Evolutionary conservation across 2,113 vertebrate genomes (phyloP).

Genomic region (Jaculus jaculus): DNA sequence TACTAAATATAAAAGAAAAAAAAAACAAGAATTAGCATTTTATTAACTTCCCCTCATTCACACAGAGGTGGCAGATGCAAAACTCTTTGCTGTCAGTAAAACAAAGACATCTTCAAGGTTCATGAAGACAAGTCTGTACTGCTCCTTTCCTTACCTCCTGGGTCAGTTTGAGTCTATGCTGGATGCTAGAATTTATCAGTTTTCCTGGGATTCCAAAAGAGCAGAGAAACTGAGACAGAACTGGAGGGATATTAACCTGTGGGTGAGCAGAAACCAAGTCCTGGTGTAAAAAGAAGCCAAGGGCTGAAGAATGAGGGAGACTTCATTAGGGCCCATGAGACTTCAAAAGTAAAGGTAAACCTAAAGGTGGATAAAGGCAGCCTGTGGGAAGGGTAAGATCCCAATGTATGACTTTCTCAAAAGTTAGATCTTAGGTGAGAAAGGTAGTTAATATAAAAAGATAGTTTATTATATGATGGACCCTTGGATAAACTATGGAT

Average conservation of each 20-base stretch:
- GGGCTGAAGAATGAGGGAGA: not conserved
- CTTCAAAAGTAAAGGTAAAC: no score
- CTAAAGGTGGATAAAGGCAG: not conserved
- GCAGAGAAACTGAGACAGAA: not conserved
- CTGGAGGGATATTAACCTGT: not conserved
- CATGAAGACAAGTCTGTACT: not conserved
- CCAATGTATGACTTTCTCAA: not conserved
- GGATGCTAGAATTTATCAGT: not conserved
- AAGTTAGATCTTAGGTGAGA: not conserved
- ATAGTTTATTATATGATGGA: not conserved
- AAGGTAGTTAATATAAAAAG: not conserved
- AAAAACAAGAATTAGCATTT: not conserved
- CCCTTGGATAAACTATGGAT: not conserved
- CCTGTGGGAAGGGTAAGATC: not conserved
- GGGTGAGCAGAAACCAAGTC: not conserved
- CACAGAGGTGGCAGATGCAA: not conserved
- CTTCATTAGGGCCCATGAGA: not conserved
- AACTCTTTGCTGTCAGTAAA: not conserved
- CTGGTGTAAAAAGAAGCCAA: not conserved
- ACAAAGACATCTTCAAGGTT: no score
- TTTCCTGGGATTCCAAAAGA: not conserved
- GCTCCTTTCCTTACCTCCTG: not conserved
- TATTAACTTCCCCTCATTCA: not conserved
- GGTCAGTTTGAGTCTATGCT: not conserved
- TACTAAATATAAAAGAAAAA: not conserved